Percentiles rank a stretch among this genome's conserved stretches.
phyloP scores from a whole-genome alignment of 2,888 invertebrate genomes.

The Dastarcus helophoroides region DNA sequence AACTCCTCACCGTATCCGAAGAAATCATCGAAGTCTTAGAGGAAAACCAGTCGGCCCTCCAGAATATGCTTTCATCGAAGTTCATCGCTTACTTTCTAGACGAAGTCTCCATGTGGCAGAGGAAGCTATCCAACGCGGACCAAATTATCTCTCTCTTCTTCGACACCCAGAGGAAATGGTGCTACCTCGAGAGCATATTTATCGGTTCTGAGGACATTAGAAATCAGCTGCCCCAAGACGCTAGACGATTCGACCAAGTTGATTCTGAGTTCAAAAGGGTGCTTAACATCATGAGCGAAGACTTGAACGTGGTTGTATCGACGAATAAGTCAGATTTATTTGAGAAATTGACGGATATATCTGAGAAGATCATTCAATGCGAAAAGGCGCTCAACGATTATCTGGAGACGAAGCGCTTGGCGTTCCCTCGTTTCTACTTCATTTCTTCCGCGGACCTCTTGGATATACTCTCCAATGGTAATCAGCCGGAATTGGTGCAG shows the following conservation, averaged over 20 bases:
- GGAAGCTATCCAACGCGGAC: conserved; percentile 78
- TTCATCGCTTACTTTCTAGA: conserved; percentile 75
- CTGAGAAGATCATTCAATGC: conserved; percentile 65
- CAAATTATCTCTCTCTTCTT: conserved; percentile 69
- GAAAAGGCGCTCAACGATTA: conserved; percentile 93
- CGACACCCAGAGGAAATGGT: conserved; percentile 90
- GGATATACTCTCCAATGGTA: conserved; percentile 68
- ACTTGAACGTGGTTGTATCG: conserved; percentile 72
- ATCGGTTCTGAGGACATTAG: conserved; percentile 93
- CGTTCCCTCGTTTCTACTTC: conserved; percentile 95
- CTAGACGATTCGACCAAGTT: conserved; percentile 74
- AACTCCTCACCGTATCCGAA: conserved; percentile 69
- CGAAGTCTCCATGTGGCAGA: conserved; percentile 82
- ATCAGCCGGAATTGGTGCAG: conserved; percentile 69
- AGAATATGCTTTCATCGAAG: conserved; percentile 90
- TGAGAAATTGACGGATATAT: conserved; percentile 64
- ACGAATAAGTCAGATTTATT: conserved; percentile 61
- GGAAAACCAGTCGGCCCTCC: conserved; percentile 90
- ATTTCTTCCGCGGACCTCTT: conserved; percentile 87
- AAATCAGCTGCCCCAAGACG: conserved; percentile 81
- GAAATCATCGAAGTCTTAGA: conserved; percentile 84
- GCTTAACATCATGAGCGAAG: conserved; percentile 54
- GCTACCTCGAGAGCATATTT: conserved; percentile 89
- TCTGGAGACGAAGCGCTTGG: conserved; percentile 84
- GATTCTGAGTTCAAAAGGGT: conserved; percentile 78